Evolutionary conservation across 2,888 invertebrate genomes (phyloP).

Genomic region (Drepanosiphum platanoidis): DNA sequence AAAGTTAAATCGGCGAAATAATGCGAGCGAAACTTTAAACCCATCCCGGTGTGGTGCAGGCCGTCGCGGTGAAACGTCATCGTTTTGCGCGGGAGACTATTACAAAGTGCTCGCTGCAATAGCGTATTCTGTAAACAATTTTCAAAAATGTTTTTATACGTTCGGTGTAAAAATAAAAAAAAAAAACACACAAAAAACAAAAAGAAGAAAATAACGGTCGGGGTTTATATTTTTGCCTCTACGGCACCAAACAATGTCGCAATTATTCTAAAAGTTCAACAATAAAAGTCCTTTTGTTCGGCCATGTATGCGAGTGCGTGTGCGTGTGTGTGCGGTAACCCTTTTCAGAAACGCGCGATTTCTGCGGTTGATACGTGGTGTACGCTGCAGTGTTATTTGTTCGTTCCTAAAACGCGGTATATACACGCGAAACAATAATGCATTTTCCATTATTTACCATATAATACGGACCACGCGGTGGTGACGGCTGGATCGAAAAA

Average conservation of each 20-base stretch:
- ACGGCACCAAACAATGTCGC: not conserved
- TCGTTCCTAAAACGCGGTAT: not conserved
- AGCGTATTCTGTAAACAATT: not conserved
- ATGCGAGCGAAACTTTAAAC: conserved; percentile 22
- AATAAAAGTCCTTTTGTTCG: conserved; percentile 30
- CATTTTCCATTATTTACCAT: not conserved
- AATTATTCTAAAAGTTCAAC: conserved; percentile 43
- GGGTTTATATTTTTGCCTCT: not conserved
- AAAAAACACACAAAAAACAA: not conserved
- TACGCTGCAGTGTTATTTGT: not conserved
- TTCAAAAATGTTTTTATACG: conserved; percentile 2
- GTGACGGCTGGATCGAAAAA: too few species aligned
- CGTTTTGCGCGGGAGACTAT: not conserved
- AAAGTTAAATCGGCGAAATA: not conserved
- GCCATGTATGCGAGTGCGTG: not conserved
- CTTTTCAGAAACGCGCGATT: not conserved
- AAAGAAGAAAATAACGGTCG: not conserved
- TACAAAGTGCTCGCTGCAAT: not conserved
- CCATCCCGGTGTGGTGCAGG: not conserved
- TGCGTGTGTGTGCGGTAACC: not conserved
- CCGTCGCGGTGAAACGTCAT: not conserved
- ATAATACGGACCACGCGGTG: too few species aligned
- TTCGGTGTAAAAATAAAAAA: not conserved
- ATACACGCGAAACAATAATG: not conserved
- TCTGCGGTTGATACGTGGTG: not conserved